A percentile compares a stretch with the other conserved stretches of the same genome.
Conservation (phyloP, 2,113 vertebrate genomes). For the Smithornis capensis region DNA sequence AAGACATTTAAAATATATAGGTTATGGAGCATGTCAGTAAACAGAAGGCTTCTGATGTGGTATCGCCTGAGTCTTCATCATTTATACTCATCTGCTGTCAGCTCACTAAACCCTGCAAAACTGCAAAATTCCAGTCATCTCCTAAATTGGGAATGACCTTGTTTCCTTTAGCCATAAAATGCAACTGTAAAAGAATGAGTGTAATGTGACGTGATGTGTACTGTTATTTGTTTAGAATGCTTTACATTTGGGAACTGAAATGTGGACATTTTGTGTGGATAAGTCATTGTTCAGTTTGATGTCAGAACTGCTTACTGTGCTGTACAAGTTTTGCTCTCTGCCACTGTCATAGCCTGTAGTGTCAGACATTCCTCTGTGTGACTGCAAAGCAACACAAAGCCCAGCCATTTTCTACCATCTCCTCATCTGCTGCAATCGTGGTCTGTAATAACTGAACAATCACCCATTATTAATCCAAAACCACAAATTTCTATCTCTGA, state of each 20-base stretch:
- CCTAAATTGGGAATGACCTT: not conserved
- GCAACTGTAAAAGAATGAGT: not conserved
- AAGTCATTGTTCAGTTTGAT: not conserved
- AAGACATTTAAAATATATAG: not conserved
- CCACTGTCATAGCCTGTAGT: not conserved
- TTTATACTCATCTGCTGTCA: not conserved
- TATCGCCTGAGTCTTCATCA: not conserved
- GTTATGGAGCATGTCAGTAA: not conserved
- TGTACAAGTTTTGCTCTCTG: not conserved
- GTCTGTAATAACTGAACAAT: not conserved
- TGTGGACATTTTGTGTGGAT: not conserved
- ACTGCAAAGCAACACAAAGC: not conserved
- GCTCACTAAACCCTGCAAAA: not conserved
- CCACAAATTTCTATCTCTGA: not conserved
- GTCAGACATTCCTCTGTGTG: not conserved
- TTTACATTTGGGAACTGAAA: slow-evolving; percentile 1
- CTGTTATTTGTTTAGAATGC: not conserved
- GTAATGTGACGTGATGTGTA: not conserved
- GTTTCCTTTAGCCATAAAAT: not conserved
- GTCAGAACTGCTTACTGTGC: not conserved
- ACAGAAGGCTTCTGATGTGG: not conserved
- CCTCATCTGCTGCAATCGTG: not conserved
- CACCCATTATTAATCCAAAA: not conserved
- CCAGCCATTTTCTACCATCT: not conserved
- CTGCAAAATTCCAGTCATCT: not conserved